Evolutionary conservation across 2,888 invertebrate species (phyloP).

Genomic region (Heliconius hortense): DNA sequence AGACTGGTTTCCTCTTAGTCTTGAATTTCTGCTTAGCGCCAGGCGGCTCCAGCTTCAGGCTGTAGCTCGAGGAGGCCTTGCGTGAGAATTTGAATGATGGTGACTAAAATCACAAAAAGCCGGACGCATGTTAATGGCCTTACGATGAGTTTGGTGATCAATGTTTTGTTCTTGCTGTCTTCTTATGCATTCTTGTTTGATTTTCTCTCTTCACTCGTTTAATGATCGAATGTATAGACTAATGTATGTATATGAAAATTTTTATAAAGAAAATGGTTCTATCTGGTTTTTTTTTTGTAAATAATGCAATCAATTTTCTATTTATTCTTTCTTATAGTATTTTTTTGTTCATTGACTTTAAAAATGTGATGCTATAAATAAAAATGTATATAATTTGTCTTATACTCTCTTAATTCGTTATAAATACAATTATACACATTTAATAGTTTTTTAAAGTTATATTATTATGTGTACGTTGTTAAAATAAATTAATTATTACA

Average conservation of each 20-base stretch:
- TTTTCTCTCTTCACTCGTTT: slow-evolving; percentile 26
- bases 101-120: slow-evolving; percentile 85
- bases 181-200: not conserved
- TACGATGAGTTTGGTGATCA: slow-evolving; percentile 14
- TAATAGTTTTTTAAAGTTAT: too few species aligned
- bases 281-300: not conserved
- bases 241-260: not conserved
- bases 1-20: slow-evolving; percentile 93
- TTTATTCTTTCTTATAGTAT: too few species aligned
- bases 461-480: too few species aligned
- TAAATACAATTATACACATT: too few species aligned
- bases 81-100: slow-evolving; percentile 98
- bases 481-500: too few species aligned
- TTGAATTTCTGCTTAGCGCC: slow-evolving; percentile 93
- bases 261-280: not conserved
- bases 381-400: too few species aligned
- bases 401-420: too few species aligned
- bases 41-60: slow-evolving; percentile 95
- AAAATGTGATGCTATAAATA: too few species aligned
- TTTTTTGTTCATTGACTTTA: too few species aligned
- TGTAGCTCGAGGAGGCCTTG: slow-evolving; percentile 98
- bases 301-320: not conserved
- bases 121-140: slow-evolving; percentile 40
- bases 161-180: slow-evolving; percentile 7
- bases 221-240: not conserved